Base-by-base conservation (phyloP, 2,888 invertebrate genomes). In the Microctonus brassicae region DNA sequence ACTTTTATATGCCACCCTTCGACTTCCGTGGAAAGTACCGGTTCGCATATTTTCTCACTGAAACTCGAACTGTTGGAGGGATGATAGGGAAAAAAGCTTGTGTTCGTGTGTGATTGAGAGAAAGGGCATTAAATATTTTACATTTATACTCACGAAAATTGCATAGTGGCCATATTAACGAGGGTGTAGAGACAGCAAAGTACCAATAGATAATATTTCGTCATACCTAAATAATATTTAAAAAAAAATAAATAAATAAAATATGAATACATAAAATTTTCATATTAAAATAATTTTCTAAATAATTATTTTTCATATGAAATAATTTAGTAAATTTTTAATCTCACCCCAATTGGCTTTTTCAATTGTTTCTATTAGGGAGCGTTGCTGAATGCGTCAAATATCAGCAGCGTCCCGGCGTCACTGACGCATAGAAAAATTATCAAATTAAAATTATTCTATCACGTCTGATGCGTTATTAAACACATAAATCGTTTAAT, bases 131-230 rank as follows among this genome's bases (percentile, higher is more conserved):
- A 24, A 26, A 69, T 74, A 69, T 53, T 62, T 57, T 68, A 61
- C 42, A 29, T 42, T 22, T 71, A 70, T 84, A 87, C 87, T 87
- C 82, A 87, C 87, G 87, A 84, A 81, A 87, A 86, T 74, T 86
- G 85, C 76, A 84, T 80, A 75, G 86, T 84, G 76, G 82, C 86
- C 83, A 86, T 86, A 79, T 86, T 85, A 75, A 87, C 80, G 74
- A 86, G 82, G 78, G 84, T 86, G 80, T 85, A 87, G 73, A 87
- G 84, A 81, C 84, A 87, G 86, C 85, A 85, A 79, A 87, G 78
- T 80, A 87, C 82, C 76, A 86, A 81, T 79, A 86, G 83, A 82
- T 80, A 87, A 79, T 84, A 82, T 76, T 83, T 86, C 87, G 84
- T 86, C 87, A 87, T 87, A 81, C 86, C 87, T 87, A 74, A 55